Evolutionary conservation across 2,113 vertebrate species (phyloP), one percentile per base, ranked within the genome.

Genomic region (Scomber japonicus): DNA sequence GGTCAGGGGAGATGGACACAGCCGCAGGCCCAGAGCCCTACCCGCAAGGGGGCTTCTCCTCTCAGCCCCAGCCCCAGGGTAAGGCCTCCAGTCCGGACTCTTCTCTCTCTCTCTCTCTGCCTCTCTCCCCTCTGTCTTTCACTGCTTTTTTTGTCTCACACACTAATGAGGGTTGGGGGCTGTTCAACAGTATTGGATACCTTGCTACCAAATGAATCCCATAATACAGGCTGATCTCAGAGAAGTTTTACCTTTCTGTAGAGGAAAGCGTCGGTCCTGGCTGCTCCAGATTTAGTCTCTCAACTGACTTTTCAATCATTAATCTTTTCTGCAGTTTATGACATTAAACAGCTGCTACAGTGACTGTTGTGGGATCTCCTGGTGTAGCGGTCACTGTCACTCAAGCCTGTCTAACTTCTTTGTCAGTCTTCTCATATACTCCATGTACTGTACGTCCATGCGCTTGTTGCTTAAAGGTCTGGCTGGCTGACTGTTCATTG

Each of bases 11-110:
- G 57, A 21, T 31, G 19, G 85, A 88, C 70, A 35, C 80, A 57
- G 57, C 82, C 31, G 12, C 75, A 57, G 87, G 89, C 71, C 73
- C 85, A 56, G 88, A 89, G 73, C 65, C 88, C 77, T 61, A 48
- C 24, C 73, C 24, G n/a, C 65, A 78, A 53, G 86, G 86, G 82
- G 88, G 79, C 80, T 80, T 71, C 80, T 83, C 78, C 64, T 87
- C 67, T 75, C 85, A 70, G 64, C 66, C 77, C 73, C 78, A 96
- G 81, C 73, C 93, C 89, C 92, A 96, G 96, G 98, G 97, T 97
- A 98, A 98, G 96, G 94, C 95, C 93, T 95, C 95, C 91, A 95
- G 93, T 97, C 80, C 65, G 19, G 61, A 76, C 73, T 83, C 69
- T 74, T 61, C 56, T 85, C 50, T 87, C 92, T 96, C 95, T 21